phyloP scores from a whole-genome alignment of 2,797 vertebrate genomes.

The Bradypus variegatus region DNA sequence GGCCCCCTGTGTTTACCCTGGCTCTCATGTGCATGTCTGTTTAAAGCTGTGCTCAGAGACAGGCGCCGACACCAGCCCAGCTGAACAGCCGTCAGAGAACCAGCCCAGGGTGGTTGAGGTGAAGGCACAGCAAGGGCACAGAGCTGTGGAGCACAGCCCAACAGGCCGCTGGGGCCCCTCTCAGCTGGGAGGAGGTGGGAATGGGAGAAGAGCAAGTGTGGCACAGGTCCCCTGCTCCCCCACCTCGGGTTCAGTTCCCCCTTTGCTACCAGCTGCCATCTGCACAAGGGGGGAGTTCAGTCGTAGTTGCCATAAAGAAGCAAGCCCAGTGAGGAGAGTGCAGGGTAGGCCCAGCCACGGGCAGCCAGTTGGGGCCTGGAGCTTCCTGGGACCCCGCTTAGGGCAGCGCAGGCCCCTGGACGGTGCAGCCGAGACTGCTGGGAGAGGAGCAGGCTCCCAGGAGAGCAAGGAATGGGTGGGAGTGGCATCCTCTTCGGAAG shows the following conservation, averaged over 20 bases:
- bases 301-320: not conserved
- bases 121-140: too few relatives aligned
- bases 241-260: not conserved
- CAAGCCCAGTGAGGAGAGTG: not conserved
- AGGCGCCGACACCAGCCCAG: not conserved
- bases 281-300: not conserved
- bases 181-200: not conserved
- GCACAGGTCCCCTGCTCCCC: not conserved
- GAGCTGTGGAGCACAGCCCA: not conserved
- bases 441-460: not conserved
- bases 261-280: not conserved
- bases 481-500: not conserved
- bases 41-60: not conserved
- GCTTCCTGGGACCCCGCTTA: not conserved
- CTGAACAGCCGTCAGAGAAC: not conserved
- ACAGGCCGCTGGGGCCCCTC: not conserved
- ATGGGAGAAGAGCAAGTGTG: not conserved
- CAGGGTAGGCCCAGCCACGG: not conserved
- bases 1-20: not conserved
- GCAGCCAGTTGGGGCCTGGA: not conserved
- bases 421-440: not conserved
- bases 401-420: not conserved
- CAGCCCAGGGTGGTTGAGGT: too few relatives aligned
- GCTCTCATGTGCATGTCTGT: not conserved
- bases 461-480: not conserved